phyloP scores from a whole-genome alignment of 2,113 vertebrate genomes.

The Corydoras sp. region DNA sequence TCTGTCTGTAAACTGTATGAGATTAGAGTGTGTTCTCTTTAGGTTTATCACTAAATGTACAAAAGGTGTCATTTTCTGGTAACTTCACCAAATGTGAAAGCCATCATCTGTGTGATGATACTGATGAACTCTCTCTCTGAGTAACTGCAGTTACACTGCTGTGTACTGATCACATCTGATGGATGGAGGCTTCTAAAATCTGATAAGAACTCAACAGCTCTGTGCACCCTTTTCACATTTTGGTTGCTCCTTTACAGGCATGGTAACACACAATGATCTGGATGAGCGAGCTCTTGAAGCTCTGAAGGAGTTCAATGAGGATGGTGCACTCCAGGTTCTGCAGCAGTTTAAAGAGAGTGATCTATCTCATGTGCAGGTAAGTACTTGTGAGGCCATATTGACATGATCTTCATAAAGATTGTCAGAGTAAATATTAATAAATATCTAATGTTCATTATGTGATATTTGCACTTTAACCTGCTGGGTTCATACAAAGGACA shows the following conservation, averaged over 20 bases:
- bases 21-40: no score
- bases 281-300: slow-evolving; percentile 96
- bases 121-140: slow-evolving; percentile 34
- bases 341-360: slow-evolving; percentile 98
- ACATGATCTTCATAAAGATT: no score
- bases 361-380: slow-evolving; percentile 96
- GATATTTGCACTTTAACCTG: no score
- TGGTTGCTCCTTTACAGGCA: slow-evolving; percentile 63
- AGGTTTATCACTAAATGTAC: no score
- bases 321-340: slow-evolving; percentile 92
- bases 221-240: not conserved
- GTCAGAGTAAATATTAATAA: no score
- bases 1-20: no score
- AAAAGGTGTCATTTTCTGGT: no score
- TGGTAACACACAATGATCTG: slow-evolving; percentile 95
- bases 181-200: not conserved
- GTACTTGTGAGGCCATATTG: no score
- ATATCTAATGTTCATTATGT: no score
- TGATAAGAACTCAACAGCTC: not conserved
- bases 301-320: slow-evolving; percentile 97
- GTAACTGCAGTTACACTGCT: slow-evolving; percentile 18
- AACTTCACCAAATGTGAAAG: slow-evolving; percentile 69
- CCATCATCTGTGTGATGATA: slow-evolving; percentile 27
- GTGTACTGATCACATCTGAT: slow-evolving; percentile 12
- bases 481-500: no score